Evolutionary conservation across 2,113 vertebrate genomes (phyloP), one percentile per base, ranked within the genome.

Genomic region (Solea solea): DNA sequence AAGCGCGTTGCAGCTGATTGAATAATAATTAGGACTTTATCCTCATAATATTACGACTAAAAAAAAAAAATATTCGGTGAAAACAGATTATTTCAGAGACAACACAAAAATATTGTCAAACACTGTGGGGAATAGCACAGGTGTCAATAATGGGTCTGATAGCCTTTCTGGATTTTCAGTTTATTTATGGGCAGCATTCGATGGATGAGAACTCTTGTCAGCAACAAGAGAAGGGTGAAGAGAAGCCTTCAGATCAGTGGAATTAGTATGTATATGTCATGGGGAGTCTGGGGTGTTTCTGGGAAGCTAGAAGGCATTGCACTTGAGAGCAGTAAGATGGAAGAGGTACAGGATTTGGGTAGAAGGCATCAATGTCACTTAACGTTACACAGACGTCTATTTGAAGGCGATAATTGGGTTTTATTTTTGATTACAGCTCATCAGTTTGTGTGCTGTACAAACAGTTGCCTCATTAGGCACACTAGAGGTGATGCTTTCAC

Each of bases 371-470:
- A 34, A 34, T 6, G 34, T 34, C 34, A 34, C 34, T 34, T 34
- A 4, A 6, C 34, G 3, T 34, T 34, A 34, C 34, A 34, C 34
- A 11, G 11, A 53, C 16, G n/a, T 63, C 15, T 25, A 40, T 34
- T 49, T 51, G 0, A 60, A 53, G 52, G 50, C 68, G 69, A 63
- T 82, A 56, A 76, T 60, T 57, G 7, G 21, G 1, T 69, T 79
- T 69, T 55, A 11, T 42, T 56, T 68, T 64, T 63, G 15, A 64
- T 60, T 25, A 9, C 53, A 52, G 45, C 34, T 46, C 44, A 16
- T 42, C 40, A 58, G 25, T 14, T 57, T 54, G 52, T 57, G 25
- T 60, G n/a, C 14, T 39, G 44, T 21, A 39, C 15, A 60, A 60
- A 21, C 21, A 60, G 39, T 16, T 61, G 56, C 51, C 27, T 67